These are phyloP conservation scores for Candidula unifasciata DNA, from an alignment of 2,888 invertebrate genomes.

Conservation along the genomic window DNA sequence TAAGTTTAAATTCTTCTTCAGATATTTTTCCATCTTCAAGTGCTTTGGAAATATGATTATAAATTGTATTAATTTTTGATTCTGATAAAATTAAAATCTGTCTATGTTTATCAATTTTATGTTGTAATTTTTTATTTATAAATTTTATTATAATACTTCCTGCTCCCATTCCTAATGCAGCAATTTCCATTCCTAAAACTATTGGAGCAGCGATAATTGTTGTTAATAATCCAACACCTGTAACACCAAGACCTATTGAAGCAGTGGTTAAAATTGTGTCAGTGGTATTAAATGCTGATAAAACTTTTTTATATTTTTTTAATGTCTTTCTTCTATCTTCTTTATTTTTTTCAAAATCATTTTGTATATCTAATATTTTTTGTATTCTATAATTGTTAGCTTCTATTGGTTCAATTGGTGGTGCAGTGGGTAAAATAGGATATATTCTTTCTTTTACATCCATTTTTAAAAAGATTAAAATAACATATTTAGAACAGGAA, in stretches of 20 bases:
- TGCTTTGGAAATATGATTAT: slow-evolving; percentile 25
- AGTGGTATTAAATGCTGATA: neutral
- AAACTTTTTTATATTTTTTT: neutral
- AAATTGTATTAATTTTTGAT: slow-evolving; percentile 20
- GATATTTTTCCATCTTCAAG: slow-evolving; percentile 12
- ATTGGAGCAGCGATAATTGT: neutral
- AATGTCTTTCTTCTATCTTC: slow-evolving; percentile 2
- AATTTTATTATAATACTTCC: slow-evolving; percentile 9
- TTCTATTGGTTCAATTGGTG: neutral
- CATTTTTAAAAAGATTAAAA: slow-evolving; percentile 21
- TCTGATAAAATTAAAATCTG: slow-evolving; percentile 25
- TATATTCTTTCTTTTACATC: neutral
- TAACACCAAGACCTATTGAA: too few relatives aligned
- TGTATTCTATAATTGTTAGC: slow-evolving; percentile 27
- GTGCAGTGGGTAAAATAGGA: neutral
- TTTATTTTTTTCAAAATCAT: neutral
- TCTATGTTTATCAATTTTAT: slow-evolving; percentile 14
- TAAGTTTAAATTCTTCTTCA: slow-evolving; percentile 27
- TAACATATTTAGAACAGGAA: slow-evolving; percentile 47
- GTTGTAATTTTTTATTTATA: slow-evolving; percentile 24
- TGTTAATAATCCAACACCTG: too few relatives aligned
- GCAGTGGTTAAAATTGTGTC: neutral
- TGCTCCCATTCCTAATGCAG: neutral
- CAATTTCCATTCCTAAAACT: slow-evolving; percentile 1
- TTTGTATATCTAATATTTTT: slow-evolving; percentile 29